Evolutionary conservation across 2,113 vertebrate genomes (phyloP), one percentile per base, ranked within the genome.

Genomic region (Nothobranchius furzeri): DNA sequence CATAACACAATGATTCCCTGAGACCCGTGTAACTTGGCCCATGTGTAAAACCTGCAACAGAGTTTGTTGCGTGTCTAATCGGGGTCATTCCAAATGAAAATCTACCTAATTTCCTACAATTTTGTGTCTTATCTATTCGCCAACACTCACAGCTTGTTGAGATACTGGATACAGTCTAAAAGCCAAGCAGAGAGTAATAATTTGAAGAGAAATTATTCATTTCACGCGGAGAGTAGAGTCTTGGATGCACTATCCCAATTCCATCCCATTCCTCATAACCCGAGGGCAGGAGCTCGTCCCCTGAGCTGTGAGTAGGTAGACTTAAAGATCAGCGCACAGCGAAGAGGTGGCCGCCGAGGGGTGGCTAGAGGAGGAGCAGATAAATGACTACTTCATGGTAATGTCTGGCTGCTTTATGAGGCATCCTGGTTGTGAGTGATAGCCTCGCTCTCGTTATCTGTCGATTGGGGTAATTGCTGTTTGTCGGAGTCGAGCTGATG

Each of bases 381-480:
- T 85, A 74, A 84, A 87, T 88, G 85, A 78, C 69, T 85, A 61
- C 70, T 83, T 64, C 75, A 83, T 87, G 81, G 76, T 85, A 86
- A 89, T 86, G 78, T 75, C 81, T 81, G 51, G 78, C 78, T 90
- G 88, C 81, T 90, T 90, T 89, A 87, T 83, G 89, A 85, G 79
- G 63, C 72, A 40, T 87, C 72, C 80, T 81, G 85, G 76, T 72
- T 73, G 73, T 92, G 91, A 93, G 81, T 79, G 87, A 93, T 91
- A 80, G 85, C 79, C 75, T 74, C 65, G 81, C 82, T 87, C 89
- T 91, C 61, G 79, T 92, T 90, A 91, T 90, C 88, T 89, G 87
- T 90, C 89, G 77, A 92, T 91, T 91, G 91, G 79, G 88, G 86
- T 92, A 92, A 93, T 92, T 92, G 89, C 88, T 90, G 90, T 92